A percentile compares a stretch with the other conserved stretches of the same genome.
Evolutionary conservation across 2,888 invertebrate genomes (phyloP).

Genomic region (Druceiella hillmani): DNA sequence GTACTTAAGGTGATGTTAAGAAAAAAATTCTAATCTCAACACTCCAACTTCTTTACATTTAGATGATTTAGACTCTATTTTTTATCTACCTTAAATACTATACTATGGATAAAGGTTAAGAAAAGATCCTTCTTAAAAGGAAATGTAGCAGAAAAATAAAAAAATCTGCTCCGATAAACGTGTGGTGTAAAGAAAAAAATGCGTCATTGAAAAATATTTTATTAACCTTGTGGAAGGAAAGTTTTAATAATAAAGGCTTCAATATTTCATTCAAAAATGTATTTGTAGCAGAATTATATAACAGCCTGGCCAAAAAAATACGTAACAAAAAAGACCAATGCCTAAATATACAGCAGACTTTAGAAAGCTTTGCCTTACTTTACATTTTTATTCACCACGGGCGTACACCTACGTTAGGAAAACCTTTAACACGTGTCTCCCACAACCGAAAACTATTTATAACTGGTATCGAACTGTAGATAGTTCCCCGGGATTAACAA

Average conservation of each 20-base stretch:
- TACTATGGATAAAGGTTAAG: too few species aligned
- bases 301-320: constrained; percentile 9
- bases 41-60: too few species aligned
- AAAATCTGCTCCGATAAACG: too few species aligned
- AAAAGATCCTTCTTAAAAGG: too few species aligned
- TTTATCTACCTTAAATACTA: too few species aligned
- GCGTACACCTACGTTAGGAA: constrained; percentile 25
- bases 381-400: constrained; percentile 25
- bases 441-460: constrained; percentile 25
- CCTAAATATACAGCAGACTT: constrained; percentile 12
- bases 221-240: constrained; percentile 10
- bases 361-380: constrained; percentile 22
- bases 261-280: constrained; percentile 10
- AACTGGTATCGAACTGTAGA: constrained; percentile 26
- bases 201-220: constrained; percentile 10
- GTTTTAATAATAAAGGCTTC: constrained; percentile 10
- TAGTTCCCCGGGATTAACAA: constrained; percentile 27
- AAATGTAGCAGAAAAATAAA: too few species aligned
- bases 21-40: too few species aligned
- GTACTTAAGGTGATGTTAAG: too few species aligned
- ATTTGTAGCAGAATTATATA: constrained; percentile 14
- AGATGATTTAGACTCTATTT: too few species aligned
- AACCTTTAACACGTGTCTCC: constrained; percentile 25
- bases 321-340: constrained; percentile 8
- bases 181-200: constrained; percentile 11